phyloP scores from a whole-genome alignment of 2,113 vertebrate species.

The Eurystomus gularis region DNA sequence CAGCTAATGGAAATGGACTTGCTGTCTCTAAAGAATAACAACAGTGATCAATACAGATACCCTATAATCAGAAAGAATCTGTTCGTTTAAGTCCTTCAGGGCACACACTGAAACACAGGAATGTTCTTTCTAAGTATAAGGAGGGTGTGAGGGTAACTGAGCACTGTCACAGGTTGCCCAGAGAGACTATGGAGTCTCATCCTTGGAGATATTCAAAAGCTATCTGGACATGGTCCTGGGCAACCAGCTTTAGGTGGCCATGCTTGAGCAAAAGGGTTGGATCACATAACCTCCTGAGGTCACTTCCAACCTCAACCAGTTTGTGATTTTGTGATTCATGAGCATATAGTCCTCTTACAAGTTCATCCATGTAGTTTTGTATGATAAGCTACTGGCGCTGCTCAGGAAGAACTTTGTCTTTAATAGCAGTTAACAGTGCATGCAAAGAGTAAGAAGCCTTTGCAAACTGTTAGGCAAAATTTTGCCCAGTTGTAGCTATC shows the following conservation, averaged over 20 bases:
- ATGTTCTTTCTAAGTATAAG: neutral
- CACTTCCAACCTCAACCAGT: neutral
- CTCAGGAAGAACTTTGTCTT: neutral
- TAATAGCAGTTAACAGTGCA: rapidly evolving
- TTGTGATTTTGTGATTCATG: neutral
- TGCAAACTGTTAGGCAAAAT: neutral
- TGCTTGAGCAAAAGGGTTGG: neutral
- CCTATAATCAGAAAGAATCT: neutral
- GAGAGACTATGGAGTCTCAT: neutral
- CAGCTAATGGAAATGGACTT: neutral
- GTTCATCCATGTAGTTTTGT: neutral
- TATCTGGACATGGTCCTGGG: neutral
- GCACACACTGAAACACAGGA: neutral
- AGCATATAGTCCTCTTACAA: neutral
- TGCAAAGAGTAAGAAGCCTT: neutral
- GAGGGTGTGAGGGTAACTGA: neutral
- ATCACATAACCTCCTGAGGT: neutral
- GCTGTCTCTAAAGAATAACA: neutral
- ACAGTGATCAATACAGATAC: neutral
- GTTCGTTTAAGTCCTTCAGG: neutral
- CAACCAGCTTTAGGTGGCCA: neutral
- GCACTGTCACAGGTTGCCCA: neutral
- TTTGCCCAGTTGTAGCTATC: neutral
- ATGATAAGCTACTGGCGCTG: neutral
- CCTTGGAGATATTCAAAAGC: neutral